Percentiles rank a stretch among this genome's conserved stretches.
Evolutionary conservation across 2,888 invertebrate species (phyloP).

Genomic region (Diaperis boleti): DNA sequence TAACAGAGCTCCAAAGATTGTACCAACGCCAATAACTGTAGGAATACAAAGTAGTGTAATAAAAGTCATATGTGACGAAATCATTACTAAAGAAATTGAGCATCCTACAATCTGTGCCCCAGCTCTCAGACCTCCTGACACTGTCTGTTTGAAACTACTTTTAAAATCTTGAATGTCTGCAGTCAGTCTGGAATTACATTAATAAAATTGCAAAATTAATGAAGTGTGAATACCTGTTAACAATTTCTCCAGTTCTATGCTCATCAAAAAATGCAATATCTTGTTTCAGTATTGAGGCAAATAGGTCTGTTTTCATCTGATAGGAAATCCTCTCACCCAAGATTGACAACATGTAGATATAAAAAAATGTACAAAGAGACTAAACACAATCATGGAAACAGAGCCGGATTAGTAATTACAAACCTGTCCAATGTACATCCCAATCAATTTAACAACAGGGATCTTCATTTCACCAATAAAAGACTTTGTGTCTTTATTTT

Average conservation of each 20-base stretch:
- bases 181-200: slow-evolving; percentile 74
- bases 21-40: slow-evolving; percentile 85
- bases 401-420: slow-evolving; percentile 2
- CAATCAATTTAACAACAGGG: slow-evolving; percentile 77
- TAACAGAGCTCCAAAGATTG: slow-evolving; percentile 83
- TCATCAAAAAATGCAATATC: slow-evolving; percentile 93
- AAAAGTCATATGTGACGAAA: slow-evolving; percentile 92
- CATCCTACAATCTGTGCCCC: slow-evolving; percentile 87
- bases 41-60: slow-evolving; percentile 89
- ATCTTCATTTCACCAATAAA: slow-evolving; percentile 74
- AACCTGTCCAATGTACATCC: slow-evolving; percentile 82
- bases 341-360: slow-evolving; percentile 87
- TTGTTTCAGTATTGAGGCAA: slow-evolving; percentile 85
- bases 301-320: slow-evolving; percentile 84
- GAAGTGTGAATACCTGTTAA: slow-evolving; percentile 77
- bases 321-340: slow-evolving; percentile 91
- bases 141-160: slow-evolving; percentile 92
- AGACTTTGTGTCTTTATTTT: slow-evolving; percentile 66
- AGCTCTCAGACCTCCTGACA: slow-evolving; percentile 92
- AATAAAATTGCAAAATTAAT: neutral
- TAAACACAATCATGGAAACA: slow-evolving; percentile 56
- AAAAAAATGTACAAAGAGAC: slow-evolving; percentile 89
- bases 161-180: slow-evolving; percentile 98
- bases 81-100: slow-evolving; percentile 81
- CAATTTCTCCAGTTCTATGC: slow-evolving; percentile 91